Base-by-base conservation (phyloP, 2,797 vertebrate genomes). In the Lutjanus campechanus region DNA sequence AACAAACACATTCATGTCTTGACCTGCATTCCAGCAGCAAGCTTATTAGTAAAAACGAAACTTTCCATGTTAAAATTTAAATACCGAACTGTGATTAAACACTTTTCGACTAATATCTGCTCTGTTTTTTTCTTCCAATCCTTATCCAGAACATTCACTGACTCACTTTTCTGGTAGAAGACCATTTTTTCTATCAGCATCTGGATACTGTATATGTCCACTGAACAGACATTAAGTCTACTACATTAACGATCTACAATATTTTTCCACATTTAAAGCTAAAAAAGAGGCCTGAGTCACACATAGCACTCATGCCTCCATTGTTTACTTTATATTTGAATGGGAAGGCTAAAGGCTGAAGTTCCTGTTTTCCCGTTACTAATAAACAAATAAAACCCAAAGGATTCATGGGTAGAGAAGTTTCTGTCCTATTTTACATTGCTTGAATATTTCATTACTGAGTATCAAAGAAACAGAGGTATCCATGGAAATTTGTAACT, bases 121-220 rank as follows among this genome's bases (percentile, higher is more conserved):
- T 11, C 40, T 13, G 7, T 62, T 53, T 43, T 13, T 29, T 9
- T 29, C 40, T 59, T 61, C 29, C 29, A 36, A 5, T 60, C 43
- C 65, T 77, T 77, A 46, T 68, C 65, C 43, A 71, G 65, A 79
- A 73, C 53, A 44, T 68, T 79, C 59, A 36, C 22, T 74, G 75
- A 69, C 53, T 82, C 73, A 73, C 22, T 64, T 54, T 73, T 62
- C 63, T 80, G 62, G 59, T 61, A 11, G 71, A 74, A 67, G 1
- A 40, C 50, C 44, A 1, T 29, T 41, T 60, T 25, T 60, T 20
- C 16, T 19, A 44, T 46, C 63, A 61, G 67, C 67, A 41, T 78
- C 29, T 19, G 20, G 16, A 78, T 73, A 67, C 25, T 43, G 44
- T 53, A 8, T 44, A 55, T 46, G 47, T 73, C 65, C 25, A 47